A percentile compares a stretch with the other conserved stretches of the same genome.
These are phyloP conservation scores for Phylloscopus trochiloides DNA, from an alignment of 2,113 vertebrate genomes.

Conservation along the genomic window DNA sequence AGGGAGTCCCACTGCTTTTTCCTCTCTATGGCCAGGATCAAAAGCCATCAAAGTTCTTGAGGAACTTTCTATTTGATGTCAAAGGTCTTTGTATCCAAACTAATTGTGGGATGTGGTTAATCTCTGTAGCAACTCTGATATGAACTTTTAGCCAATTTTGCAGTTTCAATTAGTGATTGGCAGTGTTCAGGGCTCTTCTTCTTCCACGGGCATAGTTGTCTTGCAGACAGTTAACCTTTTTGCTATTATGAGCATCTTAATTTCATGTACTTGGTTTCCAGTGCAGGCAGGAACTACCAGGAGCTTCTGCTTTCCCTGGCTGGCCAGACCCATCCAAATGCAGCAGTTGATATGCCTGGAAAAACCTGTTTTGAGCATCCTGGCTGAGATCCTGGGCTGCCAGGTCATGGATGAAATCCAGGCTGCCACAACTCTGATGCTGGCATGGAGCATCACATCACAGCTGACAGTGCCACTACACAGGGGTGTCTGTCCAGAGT, in stretches of 20 bases:
- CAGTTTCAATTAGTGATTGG: not conserved
- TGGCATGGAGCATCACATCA: accelerated
- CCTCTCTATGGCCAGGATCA: not conserved
- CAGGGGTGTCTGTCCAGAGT: accelerated
- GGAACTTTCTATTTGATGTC: not conserved
- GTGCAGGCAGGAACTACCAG: not conserved
- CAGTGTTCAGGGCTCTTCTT: not conserved
- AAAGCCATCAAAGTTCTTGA: not conserved
- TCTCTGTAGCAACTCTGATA: not conserved
- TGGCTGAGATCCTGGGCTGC: not conserved
- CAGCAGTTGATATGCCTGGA: not conserved
- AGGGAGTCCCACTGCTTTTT: not conserved
- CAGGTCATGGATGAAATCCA: not conserved
- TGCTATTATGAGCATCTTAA: not conserved
- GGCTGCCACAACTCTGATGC: accelerated
- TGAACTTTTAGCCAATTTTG: not conserved
- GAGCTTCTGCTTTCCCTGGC: not conserved
- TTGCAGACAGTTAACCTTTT: accelerated
- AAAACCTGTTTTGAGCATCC: not conserved
- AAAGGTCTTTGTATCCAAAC: not conserved
- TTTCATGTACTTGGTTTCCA: not conserved
- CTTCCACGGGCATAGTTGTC: not conserved
- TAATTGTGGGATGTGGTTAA: not conserved
- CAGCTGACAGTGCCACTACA: accelerated
- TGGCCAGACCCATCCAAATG: not conserved